phyloP scores from a whole-genome alignment of 1,140 invertebrate species.

The Subanguina moxae region DNA sequence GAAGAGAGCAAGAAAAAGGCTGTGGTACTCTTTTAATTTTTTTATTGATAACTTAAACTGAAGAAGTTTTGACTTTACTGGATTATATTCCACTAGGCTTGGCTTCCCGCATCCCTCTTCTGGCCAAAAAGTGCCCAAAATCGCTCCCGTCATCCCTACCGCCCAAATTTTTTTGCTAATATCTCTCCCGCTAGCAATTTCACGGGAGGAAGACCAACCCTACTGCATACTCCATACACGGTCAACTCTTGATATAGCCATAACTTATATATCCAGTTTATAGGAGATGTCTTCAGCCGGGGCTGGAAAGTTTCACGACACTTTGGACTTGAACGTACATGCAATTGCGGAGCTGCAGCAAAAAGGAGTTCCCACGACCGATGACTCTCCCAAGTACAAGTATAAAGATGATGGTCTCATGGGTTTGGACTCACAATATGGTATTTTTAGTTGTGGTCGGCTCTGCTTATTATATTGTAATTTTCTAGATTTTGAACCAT shows the following conservation, averaged over 20 bases:
- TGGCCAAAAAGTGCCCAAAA: too few species aligned
- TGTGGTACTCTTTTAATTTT: constrained; percentile 23
- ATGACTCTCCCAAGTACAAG: constrained; percentile 14
- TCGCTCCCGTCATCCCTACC: too few species aligned
- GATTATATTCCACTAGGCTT: too few species aligned
- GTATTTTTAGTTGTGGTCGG: constrained; percentile 51
- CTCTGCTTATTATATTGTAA: neutral
- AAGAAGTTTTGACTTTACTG: too few species aligned
- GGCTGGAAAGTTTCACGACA: constrained; percentile 47
- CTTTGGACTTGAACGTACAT: constrained; percentile 79
- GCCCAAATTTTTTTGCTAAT: too few species aligned
- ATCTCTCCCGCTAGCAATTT: too few species aligned
- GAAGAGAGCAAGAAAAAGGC: constrained; percentile 74
- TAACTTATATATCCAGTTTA: neutral
- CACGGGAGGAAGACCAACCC: too few species aligned
- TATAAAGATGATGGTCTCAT: constrained; percentile 3
- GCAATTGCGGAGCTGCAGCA: constrained; percentile 79
- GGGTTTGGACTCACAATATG: constrained; percentile 68
- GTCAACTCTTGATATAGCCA: too few species aligned
- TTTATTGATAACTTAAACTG: neutral
- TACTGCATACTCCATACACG: too few species aligned
- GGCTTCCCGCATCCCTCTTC: too few species aligned
- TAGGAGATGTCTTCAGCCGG: constrained; percentile 49
- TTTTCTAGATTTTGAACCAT: constrained; percentile 62
- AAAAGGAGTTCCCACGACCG: constrained; percentile 8